phyloP scores from a whole-genome alignment of 2,797 vertebrate genomes.

The Ctenopoma kingsleyae region DNA sequence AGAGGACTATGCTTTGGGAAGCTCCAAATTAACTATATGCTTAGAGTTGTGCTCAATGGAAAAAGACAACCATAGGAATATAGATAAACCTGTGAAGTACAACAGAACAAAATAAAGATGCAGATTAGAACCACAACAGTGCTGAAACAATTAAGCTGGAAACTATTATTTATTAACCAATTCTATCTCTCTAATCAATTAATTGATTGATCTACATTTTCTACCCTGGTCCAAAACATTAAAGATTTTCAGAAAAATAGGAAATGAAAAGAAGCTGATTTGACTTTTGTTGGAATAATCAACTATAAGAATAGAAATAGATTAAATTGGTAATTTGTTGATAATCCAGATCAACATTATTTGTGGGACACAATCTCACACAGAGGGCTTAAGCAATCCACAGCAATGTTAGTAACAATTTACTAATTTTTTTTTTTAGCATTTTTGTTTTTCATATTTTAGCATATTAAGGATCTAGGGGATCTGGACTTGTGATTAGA shows the following conservation, averaged over 20 bases:
- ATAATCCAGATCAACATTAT: too few relatives aligned
- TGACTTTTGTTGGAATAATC: background rate
- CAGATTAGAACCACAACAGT: too few relatives aligned
- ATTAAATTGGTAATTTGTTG: background rate
- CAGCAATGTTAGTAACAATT: too few relatives aligned
- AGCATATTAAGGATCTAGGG: too few relatives aligned
- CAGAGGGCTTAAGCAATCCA: background rate
- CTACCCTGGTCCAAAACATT: too few relatives aligned
- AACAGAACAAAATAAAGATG: too few relatives aligned
- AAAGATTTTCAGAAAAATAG: background rate
- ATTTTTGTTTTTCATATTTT: too few relatives aligned
- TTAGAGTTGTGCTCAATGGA: constrained; percentile 30
- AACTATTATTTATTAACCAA: background rate
- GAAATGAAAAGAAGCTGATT: background rate
- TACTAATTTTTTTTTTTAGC: too few relatives aligned
- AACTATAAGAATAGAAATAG: background rate
- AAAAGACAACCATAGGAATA: constrained; percentile 11
- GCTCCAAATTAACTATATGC: constrained; percentile 46
- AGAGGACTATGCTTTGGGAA: constrained; percentile 39
- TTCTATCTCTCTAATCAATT: background rate
- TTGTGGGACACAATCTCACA: too few relatives aligned
- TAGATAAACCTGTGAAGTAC: too few relatives aligned
- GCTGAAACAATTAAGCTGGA: constrained; percentile 5
- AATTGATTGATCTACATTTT: background rate
- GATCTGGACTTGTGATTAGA: too few relatives aligned